Conservation (phyloP, 2,113 vertebrate genomes). For the Recurvirostra avosetta region DNA sequence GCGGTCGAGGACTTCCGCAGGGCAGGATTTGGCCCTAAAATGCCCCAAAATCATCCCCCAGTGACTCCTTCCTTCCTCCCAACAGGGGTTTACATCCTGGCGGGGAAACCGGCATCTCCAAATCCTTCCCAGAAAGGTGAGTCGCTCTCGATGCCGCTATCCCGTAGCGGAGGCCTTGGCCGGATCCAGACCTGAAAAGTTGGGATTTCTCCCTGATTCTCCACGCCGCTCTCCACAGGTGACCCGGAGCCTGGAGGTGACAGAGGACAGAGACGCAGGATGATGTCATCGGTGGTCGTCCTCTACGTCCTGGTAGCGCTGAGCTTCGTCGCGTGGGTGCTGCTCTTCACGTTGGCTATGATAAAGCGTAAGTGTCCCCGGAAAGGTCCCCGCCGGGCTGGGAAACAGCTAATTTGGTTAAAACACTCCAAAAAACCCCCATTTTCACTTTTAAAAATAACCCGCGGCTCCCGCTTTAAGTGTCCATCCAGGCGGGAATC, state of each 20-base stretch:
- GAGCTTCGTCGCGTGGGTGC: neutral
- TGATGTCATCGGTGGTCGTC: fast-evolving
- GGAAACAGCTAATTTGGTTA: neutral
- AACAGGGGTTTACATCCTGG: neutral
- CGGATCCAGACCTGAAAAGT: fast-evolving
- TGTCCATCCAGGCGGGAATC: too few relatives aligned
- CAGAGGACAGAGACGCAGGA: neutral
- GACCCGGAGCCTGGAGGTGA: fast-evolving
- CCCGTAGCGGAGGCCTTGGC: fast-evolving
- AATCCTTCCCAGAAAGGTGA: neutral
- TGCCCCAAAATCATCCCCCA: fast-evolving
- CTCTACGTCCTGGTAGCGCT: neutral
- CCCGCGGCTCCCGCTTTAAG: too few relatives aligned
- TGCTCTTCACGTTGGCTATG: neutral
- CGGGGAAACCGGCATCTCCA: neutral
- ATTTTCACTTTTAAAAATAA: neutral
- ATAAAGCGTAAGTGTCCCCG: neutral
- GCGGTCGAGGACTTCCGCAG: fast-evolving
- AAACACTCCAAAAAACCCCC: neutral
- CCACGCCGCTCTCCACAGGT: neutral
- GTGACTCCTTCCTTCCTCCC: neutral
- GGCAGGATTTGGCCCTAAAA: neutral
- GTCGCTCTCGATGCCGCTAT: fast-evolving
- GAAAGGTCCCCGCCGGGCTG: fast-evolving
- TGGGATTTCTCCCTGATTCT: neutral